Evolutionary conservation across 1,140 invertebrate species (phyloP).

Genomic region (Euura lappo): DNA sequence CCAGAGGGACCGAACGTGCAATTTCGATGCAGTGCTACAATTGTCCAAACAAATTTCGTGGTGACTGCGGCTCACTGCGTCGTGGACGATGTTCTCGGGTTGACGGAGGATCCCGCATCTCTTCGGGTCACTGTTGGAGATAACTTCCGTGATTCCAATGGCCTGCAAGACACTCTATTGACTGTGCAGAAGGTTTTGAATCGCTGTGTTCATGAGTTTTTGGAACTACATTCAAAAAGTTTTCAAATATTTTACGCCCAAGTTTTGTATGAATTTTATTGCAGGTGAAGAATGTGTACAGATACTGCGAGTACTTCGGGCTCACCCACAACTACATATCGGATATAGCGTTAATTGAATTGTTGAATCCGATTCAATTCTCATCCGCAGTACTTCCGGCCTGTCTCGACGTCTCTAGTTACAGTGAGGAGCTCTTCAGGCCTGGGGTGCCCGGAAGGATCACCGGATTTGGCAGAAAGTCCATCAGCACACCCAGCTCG

Average conservation of each 20-base stretch:
- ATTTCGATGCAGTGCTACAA: constrained; percentile 52
- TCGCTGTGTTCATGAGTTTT: neutral
- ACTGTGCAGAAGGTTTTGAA: constrained; percentile 40
- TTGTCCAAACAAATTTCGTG: constrained; percentile 47
- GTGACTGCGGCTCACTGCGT: constrained; percentile 58
- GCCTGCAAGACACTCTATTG: constrained; percentile 25
- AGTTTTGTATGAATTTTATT: neutral
- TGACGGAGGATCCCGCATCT: constrained; percentile 24
- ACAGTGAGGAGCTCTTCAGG: constrained; percentile 28
- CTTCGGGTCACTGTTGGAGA: constrained; percentile 47
- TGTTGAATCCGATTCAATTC: constrained; percentile 40
- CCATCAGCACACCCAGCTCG: constrained; percentile 32
- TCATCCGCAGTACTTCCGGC: constrained; percentile 41
- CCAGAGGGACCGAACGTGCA: constrained; percentile 26
- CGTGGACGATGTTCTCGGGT: constrained; percentile 33
- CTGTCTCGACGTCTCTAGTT: constrained; percentile 45
- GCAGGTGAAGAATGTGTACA: constrained; percentile 50
- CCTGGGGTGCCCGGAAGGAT: constrained; percentile 44
- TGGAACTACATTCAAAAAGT: too few species aligned
- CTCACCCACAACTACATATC: constrained; percentile 41
- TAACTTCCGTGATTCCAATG: constrained; percentile 47
- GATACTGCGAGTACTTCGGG: constrained; percentile 45
- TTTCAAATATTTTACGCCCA: neutral
- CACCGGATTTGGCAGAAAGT: constrained; percentile 54
- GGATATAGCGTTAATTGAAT: constrained; percentile 52